Evolutionary conservation across 1,140 invertebrate species (phyloP).

Genomic region (Eulimnadia texana): DNA sequence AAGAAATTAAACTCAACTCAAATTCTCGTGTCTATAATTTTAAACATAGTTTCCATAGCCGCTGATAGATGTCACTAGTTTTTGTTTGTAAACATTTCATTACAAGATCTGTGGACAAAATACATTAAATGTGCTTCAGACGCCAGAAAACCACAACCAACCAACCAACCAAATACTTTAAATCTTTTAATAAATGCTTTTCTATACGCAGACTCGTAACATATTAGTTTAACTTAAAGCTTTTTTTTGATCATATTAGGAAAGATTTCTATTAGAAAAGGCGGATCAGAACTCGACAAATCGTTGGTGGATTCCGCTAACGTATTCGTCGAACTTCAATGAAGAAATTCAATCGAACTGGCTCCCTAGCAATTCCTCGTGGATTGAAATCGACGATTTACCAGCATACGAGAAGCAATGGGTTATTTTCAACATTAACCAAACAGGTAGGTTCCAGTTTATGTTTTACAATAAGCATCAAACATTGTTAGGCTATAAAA

Average conservation of each 20-base stretch:
- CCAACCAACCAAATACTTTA: no score
- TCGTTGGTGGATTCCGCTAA: slow-evolving; percentile 16
- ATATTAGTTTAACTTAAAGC: not conserved
- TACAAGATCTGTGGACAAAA: no score
- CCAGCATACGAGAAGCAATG: slow-evolving; percentile 40
- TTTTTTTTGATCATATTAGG: not conserved
- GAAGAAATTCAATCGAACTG: not conserved
- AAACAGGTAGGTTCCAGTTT: slow-evolving; percentile 33
- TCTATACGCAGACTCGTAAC: not conserved
- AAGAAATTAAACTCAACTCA: no score
- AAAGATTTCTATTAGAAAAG: slow-evolving; percentile 6
- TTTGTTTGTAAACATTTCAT: no score
- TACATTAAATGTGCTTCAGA: no score
- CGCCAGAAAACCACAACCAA: no score
- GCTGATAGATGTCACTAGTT: no score
- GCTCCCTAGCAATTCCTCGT: not conserved
- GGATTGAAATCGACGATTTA: not conserved
- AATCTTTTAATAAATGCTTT: not conserved
- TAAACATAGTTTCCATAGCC: no score
- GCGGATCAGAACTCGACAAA: slow-evolving; percentile 3
- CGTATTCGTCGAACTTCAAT: slow-evolving; percentile 12
- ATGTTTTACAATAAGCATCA: not conserved
- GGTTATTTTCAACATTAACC: slow-evolving; percentile 61
- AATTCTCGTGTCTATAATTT: no score
- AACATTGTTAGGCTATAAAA: not conserved